Evolutionary conservation across 2,888 invertebrate species (phyloP).

Genomic region (Chymomyza procnemis): DNA sequence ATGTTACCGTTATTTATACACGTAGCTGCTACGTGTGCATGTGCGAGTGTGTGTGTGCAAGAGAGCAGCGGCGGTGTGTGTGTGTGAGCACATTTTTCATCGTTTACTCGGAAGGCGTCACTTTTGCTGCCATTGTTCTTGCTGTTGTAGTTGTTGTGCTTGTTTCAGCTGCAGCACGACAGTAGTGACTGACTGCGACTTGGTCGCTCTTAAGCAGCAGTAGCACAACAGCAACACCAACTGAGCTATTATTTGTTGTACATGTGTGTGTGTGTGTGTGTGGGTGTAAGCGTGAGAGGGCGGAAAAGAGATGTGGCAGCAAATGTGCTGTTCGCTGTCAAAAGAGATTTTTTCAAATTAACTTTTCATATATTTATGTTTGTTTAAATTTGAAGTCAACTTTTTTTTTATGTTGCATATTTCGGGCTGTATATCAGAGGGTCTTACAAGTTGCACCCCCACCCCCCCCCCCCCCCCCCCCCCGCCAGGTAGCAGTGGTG

Average conservation of each 20-base stretch:
- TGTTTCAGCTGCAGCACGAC: slow-evolving; percentile 51
- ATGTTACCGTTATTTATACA: slow-evolving; percentile 70
- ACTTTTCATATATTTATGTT: slow-evolving; percentile 71
- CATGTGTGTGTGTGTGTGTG: not conserved
- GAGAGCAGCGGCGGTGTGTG: not conserved
- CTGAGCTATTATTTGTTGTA: not conserved
- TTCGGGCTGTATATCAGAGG: not conserved
- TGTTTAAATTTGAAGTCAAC: slow-evolving; percentile 48
- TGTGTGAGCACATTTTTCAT: slow-evolving; percentile 59
- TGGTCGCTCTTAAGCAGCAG: slow-evolving; percentile 33
- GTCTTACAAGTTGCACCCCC: not conserved
- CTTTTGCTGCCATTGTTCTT: slow-evolving; percentile 6
- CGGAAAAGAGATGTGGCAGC: not conserved
- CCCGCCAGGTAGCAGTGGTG: no score
- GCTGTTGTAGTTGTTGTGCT: not conserved
- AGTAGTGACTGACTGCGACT: slow-evolving; percentile 66
- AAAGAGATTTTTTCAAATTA: slow-evolving; percentile 72
- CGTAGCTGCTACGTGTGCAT: not conserved
- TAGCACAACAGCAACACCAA: slow-evolving; percentile 21
- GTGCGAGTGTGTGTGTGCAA: not conserved
- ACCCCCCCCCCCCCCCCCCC: no score
- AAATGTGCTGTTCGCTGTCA: slow-evolving; percentile 49
- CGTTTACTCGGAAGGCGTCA: slow-evolving; percentile 48
- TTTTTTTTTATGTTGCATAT: slow-evolving; percentile 9
- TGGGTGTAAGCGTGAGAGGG: no score